A percentile compares a stretch with the other conserved stretches of the same genome.
phyloP scores from a whole-genome alignment of 2,888 invertebrate species.

The Notocelia uddmanniana region DNA sequence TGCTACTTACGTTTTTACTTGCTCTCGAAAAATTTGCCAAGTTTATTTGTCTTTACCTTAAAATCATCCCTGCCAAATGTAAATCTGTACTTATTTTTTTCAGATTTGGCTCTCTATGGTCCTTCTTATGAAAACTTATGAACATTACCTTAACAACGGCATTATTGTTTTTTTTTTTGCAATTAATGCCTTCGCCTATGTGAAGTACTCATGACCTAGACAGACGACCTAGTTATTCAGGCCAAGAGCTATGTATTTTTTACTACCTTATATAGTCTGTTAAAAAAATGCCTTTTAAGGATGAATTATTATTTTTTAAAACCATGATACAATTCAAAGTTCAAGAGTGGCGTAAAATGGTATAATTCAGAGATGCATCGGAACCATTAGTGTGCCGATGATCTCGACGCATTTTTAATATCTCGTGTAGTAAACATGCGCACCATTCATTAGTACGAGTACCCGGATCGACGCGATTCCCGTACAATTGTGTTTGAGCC shows the following conservation, averaged over 20 bases:
- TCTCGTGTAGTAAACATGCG: conserved; percentile 37
- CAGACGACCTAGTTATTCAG: conserved; percentile 37
- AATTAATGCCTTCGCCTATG: conserved; percentile 27
- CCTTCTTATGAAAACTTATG: background rate
- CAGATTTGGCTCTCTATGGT: too few species aligned
- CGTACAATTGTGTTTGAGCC: background rate
- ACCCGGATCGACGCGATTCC: conserved; percentile 5
- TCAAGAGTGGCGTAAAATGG: background rate
- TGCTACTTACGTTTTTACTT: too few species aligned
- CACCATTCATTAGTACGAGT: conserved; percentile 29
- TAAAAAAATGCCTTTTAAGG: too few species aligned
- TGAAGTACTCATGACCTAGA: conserved; percentile 21
- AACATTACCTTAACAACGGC: conserved; percentile 9
- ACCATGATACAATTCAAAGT: background rate
- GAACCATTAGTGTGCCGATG: conserved; percentile 22
- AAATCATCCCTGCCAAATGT: background rate
- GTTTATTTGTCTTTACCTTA: background rate
- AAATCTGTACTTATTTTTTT: background rate
- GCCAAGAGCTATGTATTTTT: conserved; percentile 42
- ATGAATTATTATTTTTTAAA: background rate
- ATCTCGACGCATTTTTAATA: conserved; percentile 21
- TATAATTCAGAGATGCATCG: background rate
- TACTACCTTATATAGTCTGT: too few species aligned
- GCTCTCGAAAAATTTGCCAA: too few species aligned
- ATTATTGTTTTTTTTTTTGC: conserved; percentile 23